These are phyloP conservation scores for Pelecanoides urinatrix DNA, from an alignment of 2,113 vertebrate species.

Conservation along the genomic window DNA sequence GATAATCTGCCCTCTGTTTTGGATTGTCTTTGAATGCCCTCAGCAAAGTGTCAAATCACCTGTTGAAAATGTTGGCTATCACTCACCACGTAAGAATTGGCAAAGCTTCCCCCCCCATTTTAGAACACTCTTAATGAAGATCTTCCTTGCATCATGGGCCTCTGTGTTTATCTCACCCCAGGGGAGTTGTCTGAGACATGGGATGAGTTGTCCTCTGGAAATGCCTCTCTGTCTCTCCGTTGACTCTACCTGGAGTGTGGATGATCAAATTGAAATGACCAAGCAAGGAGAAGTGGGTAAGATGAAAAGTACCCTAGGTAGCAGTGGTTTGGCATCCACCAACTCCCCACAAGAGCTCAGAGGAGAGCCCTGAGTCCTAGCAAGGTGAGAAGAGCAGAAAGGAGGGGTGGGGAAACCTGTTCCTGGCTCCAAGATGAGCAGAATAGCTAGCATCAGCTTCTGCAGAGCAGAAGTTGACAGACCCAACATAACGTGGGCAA, in stretches of 20 bases:
- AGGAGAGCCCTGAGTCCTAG: neutral
- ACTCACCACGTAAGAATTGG: neutral
- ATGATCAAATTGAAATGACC: neutral
- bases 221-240: neutral
- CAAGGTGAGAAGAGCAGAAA: neutral
- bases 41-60: neutral
- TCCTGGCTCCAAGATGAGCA: neutral
- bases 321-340: neutral
- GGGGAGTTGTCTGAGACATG: neutral
- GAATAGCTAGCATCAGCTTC: neutral
- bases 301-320: neutral
- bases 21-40: neutral
- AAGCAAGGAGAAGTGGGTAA: neutral
- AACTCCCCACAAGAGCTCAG: neutral
- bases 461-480: neutral
- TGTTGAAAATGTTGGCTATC: neutral
- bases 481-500: fast-evolving
- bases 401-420: neutral
- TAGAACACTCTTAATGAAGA: neutral
- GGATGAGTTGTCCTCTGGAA: neutral
- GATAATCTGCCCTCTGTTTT: neutral
- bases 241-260: neutral
- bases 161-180: neutral
- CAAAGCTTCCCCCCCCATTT: neutral
- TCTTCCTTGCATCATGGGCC: neutral